phyloP scores from a whole-genome alignment of 2,113 vertebrate genomes.

The Mormyrus iriodes region DNA sequence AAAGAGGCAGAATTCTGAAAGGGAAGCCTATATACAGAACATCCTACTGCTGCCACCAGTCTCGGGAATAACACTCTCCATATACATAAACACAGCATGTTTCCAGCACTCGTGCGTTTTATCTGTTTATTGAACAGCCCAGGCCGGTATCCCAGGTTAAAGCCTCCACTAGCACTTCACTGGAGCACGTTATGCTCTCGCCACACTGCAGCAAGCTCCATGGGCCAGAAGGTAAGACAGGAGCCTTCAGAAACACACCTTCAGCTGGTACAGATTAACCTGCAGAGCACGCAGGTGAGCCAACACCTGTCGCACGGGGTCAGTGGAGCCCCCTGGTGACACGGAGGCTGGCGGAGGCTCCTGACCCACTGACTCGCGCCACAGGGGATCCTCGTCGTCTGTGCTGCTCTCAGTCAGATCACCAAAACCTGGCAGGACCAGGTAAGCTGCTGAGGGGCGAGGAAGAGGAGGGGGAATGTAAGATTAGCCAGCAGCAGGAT shows the following conservation, averaged over 20 bases:
- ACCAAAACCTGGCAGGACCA: conserved; percentile 81
- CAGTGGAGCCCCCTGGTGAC: conserved; percentile 53
- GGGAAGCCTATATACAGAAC: not conserved
- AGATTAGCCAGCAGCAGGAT: not conserved
- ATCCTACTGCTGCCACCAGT: not conserved
- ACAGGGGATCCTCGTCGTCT: conserved; percentile 70
- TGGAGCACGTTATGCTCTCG: not conserved
- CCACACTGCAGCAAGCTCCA: not conserved
- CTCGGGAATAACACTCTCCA: not conserved
- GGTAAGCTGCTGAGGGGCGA: conserved; percentile 64
- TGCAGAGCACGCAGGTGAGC: conserved; percentile 79
- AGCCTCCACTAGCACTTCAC: not conserved
- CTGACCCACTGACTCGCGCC: conserved; percentile 59
- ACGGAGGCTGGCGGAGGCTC: conserved; percentile 50
- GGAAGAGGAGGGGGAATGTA: no score
- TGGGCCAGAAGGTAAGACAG: not conserved
- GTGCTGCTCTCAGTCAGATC: conserved; percentile 82
- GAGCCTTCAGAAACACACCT: conserved; percentile 51
- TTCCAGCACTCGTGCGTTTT: not conserved
- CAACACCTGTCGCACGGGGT: conserved; percentile 74
- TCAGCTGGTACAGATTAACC: conserved; percentile 79
- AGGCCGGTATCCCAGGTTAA: not conserved
- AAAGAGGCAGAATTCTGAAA: not conserved
- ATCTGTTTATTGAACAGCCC: not conserved
- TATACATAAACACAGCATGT: not conserved